Percentiles rank a stretch among this genome's conserved stretches.
Conservation (phyloP, 2,888 invertebrate species). For the Scaptomyza tumidula region DNA sequence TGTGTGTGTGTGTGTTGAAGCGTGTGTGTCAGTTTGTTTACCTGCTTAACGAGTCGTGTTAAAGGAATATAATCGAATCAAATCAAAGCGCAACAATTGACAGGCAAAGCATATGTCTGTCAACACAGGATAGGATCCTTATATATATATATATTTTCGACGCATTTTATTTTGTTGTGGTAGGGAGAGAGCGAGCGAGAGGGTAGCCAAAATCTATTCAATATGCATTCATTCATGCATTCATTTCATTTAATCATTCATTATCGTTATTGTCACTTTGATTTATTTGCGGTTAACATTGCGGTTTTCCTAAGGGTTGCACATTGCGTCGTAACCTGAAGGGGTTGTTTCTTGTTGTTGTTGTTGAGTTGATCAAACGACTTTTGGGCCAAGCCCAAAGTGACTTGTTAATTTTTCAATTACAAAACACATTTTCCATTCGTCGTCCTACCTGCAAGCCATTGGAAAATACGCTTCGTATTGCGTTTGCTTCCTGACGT, state of each 20-base stretch:
- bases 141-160: neutral
- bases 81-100: constrained; percentile 41
- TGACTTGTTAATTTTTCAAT: constrained; percentile 67
- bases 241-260: constrained; percentile 14
- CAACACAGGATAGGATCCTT: constrained; percentile 24
- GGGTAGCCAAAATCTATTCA: constrained; percentile 6
- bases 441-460: constrained; percentile 29
- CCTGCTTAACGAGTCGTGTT: constrained; percentile 24
- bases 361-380: too few relatives aligned
- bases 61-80: constrained; percentile 21
- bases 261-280: constrained; percentile 38
- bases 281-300: constrained; percentile 51
- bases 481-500: neutral
- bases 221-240: constrained; percentile 27
- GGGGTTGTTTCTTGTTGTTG: constrained; percentile 4
- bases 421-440: constrained; percentile 55
- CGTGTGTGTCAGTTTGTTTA: constrained; percentile 24
- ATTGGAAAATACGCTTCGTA: too few relatives aligned
- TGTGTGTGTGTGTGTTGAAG: neutral
- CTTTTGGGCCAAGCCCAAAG: constrained; percentile 20
- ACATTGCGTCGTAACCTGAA: neutral
- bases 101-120: constrained; percentile 27
- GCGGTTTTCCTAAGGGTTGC: constrained; percentile 20
- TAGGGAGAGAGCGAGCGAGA: neutral
- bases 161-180: constrained; percentile 15